Evolutionary conservation across 1,140 invertebrate genomes (phyloP).

Genomic region (Ruditapes philippinarum): DNA sequence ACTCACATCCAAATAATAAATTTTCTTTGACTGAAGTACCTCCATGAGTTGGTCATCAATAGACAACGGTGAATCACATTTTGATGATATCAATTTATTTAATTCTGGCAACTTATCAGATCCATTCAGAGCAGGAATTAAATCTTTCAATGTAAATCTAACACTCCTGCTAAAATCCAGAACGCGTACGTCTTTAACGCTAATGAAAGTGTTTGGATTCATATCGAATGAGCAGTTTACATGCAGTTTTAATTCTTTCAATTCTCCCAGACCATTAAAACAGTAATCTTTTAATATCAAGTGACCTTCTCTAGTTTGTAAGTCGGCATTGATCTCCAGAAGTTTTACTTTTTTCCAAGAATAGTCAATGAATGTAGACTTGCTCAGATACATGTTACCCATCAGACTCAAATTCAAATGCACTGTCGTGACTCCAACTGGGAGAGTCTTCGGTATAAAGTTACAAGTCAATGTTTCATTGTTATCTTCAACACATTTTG

Average conservation of each 20-base stretch:
- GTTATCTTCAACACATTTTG: not conserved
- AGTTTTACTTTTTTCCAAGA: not conserved
- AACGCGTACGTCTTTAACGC: not conserved
- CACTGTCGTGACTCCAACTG: not conserved
- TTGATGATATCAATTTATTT: too few relatives aligned
- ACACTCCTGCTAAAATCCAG: not conserved
- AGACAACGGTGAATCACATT: not conserved
- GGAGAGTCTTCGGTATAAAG: not conserved
- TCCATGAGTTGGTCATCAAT: not conserved
- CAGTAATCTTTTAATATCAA: not conserved
- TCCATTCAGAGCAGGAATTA: not conserved
- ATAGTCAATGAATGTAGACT: not conserved
- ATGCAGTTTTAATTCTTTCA: constrained; percentile 15
- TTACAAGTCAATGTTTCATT: not conserved
- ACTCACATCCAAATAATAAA: not conserved
- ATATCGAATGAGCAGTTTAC: not conserved
- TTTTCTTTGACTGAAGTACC: not conserved
- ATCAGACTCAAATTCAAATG: not conserved
- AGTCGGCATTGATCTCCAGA: not conserved
- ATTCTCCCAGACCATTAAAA: not conserved
- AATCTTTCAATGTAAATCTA: not conserved
- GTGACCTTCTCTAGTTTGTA: too few relatives aligned
- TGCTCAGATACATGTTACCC: not conserved
- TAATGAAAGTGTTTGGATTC: not conserved
- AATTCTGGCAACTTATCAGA: not conserved